Evolutionary conservation across 2,888 invertebrate genomes (phyloP).

Genomic region (Hololepta plana): DNA sequence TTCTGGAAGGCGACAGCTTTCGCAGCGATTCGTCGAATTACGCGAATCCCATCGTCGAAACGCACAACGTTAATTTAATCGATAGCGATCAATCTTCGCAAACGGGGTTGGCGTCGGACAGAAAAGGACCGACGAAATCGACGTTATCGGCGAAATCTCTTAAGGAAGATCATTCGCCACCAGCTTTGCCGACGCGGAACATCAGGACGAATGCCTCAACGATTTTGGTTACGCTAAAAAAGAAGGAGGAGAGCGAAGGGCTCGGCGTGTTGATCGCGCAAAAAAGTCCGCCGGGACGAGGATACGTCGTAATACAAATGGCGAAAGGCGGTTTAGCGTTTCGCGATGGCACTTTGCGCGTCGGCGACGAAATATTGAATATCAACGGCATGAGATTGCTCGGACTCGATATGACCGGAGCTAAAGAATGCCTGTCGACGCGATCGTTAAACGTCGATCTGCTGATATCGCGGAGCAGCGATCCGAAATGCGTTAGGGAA

Average conservation of each 20-base stretch:
- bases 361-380: slow-evolving; percentile 74
- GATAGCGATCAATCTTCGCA: too few relatives aligned
- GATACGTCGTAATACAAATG: slow-evolving; percentile 52
- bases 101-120: slow-evolving; percentile 35
- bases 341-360: slow-evolving; percentile 59
- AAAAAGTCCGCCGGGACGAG: slow-evolving; percentile 39
- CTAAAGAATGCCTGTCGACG: slow-evolving; percentile 42
- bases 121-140: slow-evolving; percentile 33
- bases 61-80: too few relatives aligned
- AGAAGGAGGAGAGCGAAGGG: slow-evolving; percentile 39
- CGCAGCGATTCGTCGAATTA: too few relatives aligned
- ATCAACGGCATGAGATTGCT: slow-evolving; percentile 66
- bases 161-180: slow-evolving; percentile 24
- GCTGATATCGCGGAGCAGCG: slow-evolving; percentile 34
- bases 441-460: slow-evolving; percentile 45
- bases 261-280: slow-evolving; percentile 56
- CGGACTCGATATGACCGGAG: slow-evolving; percentile 52
- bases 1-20: slow-evolving; percentile 29
- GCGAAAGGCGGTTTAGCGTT: slow-evolving; percentile 47
- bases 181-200: slow-evolving; percentile 9
- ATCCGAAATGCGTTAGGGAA: slow-evolving; percentile 12
- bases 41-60: too few relatives aligned
- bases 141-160: too few relatives aligned
- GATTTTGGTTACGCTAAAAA: slow-evolving; percentile 28
- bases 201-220: slow-evolving; percentile 8